Conservation (phyloP, 23 tunicate genomes). For the Trididemnum clinides region DNA sequence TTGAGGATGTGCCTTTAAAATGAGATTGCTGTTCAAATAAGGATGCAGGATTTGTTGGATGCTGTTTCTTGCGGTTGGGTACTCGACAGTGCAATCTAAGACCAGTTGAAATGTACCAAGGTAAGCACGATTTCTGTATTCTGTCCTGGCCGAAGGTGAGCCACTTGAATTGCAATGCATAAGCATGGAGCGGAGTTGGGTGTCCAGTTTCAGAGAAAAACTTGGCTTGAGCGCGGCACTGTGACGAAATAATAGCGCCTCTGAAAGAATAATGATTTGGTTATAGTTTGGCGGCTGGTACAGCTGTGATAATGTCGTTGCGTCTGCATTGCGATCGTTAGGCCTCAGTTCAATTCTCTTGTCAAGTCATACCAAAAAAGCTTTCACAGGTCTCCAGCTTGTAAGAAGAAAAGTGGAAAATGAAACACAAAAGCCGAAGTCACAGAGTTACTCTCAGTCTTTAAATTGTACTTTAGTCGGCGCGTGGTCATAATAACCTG, state of each 20-base stretch:
- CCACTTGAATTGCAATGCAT: conserved; percentile 51
- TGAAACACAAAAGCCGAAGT: no score
- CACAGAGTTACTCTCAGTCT: no score
- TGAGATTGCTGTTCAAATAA: conserved; percentile 39
- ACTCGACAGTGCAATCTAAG: conserved; percentile 36
- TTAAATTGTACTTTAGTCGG: no score
- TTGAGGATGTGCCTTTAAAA: not conserved
- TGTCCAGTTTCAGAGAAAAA: conserved; percentile 35
- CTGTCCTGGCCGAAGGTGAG: conserved; percentile 3
- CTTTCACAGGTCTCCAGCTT: no score
- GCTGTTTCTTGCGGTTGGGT: conserved; percentile 10
- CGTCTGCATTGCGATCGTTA: no score
- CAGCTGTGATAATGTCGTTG: no score
- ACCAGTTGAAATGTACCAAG: not conserved
- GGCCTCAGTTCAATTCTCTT: no score
- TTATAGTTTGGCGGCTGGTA: no score
- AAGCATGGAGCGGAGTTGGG: conserved; percentile 29
- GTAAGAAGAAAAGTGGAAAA: no score
- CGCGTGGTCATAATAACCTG: no score
- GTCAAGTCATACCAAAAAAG: no score
- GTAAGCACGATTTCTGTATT: not conserved
- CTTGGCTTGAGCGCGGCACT: not conserved
- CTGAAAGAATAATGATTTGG: not conserved
- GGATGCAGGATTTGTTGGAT: conserved; percentile 29
- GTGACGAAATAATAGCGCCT: conserved; percentile 21